phyloP scores from a whole-genome alignment of 2,888 invertebrate genomes.

The Osmoderma eremita region DNA sequence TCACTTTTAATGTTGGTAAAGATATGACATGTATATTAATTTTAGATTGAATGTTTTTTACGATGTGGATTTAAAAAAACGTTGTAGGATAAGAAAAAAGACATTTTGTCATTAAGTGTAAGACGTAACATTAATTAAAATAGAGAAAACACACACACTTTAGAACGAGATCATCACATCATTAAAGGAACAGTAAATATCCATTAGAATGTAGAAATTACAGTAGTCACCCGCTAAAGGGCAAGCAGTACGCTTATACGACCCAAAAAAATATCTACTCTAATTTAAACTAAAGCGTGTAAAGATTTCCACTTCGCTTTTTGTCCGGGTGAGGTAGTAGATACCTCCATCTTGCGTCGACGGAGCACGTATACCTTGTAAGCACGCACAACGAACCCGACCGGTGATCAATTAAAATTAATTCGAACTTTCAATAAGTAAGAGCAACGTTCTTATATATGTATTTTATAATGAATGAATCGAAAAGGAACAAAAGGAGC shows the following conservation, averaged over 20 bases:
- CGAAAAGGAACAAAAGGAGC: conserved; percentile 39
- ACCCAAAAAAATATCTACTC: conserved; percentile 4
- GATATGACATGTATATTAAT: too few species aligned
- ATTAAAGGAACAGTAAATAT: conserved; percentile 16
- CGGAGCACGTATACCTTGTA: too few species aligned
- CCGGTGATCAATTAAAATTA: conserved; percentile 35
- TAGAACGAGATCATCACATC: conserved; percentile 6
- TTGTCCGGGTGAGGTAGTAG: neutral
- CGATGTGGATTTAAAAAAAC: too few species aligned
- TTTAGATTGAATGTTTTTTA: too few species aligned
- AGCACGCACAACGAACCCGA: conserved; percentile 19
- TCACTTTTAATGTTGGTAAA: too few species aligned
- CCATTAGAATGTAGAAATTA: conserved; percentile 20
- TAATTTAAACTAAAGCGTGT: conserved; percentile 18
- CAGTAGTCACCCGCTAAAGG: conserved; percentile 1
- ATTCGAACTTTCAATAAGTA: conserved; percentile 35
- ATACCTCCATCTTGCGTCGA: neutral
- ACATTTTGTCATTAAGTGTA: too few species aligned
- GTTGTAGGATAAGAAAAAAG: too few species aligned
- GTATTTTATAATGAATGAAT: conserved; percentile 40
- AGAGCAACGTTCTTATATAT: conserved; percentile 21
- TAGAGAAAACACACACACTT: neutral
- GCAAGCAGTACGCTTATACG: neutral
- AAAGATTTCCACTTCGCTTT: conserved; percentile 20
- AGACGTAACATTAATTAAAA: conserved; percentile 19